A percentile compares a stretch with the other conserved stretches of the same genome.
phyloP scores from a whole-genome alignment of 2,113 vertebrate genomes.

The Poeciliopsis retropinna region DNA sequence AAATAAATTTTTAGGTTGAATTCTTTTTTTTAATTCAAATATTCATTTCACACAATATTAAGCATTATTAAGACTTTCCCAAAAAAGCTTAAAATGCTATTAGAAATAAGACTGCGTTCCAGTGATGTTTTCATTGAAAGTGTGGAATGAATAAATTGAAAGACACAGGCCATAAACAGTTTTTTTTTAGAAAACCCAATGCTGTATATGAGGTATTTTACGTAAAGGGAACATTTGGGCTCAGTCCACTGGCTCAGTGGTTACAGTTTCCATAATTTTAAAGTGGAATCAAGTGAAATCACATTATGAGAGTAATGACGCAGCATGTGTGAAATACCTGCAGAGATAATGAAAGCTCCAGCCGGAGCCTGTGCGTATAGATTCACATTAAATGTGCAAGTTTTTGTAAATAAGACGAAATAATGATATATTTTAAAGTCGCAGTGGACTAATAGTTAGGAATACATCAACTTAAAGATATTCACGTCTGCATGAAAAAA shows the following conservation, averaged over 20 bases:
- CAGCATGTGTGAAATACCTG: constrained; percentile 10
- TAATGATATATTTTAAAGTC: not conserved
- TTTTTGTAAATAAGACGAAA: not conserved
- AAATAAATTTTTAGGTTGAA: not conserved
- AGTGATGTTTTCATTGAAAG: constrained; percentile 10
- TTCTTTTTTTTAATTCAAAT: not conserved
- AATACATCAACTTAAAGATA: not conserved
- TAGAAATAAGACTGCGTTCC: constrained; percentile 13
- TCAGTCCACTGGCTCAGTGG: constrained; percentile 42
- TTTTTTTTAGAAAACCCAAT: constrained; percentile 25
- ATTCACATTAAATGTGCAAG: not conserved
- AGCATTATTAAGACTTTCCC: not conserved
- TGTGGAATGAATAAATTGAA: not conserved
- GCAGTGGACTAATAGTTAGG: not conserved
- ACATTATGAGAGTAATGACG: constrained; percentile 55
- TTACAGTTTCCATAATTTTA: constrained; percentile 39
- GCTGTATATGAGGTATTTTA: constrained; percentile 29
- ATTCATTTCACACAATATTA: not conserved
- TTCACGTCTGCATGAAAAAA: not conserved
- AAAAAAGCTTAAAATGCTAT: not conserved
- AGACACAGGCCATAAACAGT: constrained; percentile 3
- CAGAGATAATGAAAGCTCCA: not conserved
- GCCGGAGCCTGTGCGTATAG: not conserved
- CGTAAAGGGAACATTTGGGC: constrained; percentile 34
- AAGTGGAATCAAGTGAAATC: constrained; percentile 35